Percentiles rank a stretch among this genome's conserved stretches.
phyloP scores from a whole-genome alignment of 2,113 vertebrate species.

The Nibea albiflora region DNA sequence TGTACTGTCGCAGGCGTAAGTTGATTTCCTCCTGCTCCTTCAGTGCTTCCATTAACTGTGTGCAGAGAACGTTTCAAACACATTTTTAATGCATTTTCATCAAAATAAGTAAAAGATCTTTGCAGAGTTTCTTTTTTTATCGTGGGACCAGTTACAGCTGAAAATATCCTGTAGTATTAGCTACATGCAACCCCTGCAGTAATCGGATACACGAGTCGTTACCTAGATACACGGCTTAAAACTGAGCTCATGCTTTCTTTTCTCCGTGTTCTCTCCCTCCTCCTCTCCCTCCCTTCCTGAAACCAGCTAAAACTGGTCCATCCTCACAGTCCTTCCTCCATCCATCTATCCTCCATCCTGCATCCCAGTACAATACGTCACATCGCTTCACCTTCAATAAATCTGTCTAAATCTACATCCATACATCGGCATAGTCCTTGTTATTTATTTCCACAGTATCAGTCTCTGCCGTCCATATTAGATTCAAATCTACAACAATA shows the following conservation, averaged over 20 bases:
- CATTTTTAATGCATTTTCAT: background rate
- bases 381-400: too few relatives aligned
- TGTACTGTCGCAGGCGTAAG: conserved; percentile 93
- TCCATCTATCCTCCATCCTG: too few relatives aligned
- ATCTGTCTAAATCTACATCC: too few relatives aligned
- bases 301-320: too few relatives aligned
- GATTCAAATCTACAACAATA: conserved; percentile 10
- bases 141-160: background rate
- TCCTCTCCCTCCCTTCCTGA: too few relatives aligned
- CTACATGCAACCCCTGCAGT: background rate
- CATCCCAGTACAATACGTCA: too few relatives aligned
- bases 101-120: background rate
- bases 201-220: background rate
- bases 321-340: too few relatives aligned
- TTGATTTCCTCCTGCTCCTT: conserved; percentile 99
- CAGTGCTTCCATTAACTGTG: conserved; percentile 96
- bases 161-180: background rate
- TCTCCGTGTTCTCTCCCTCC: too few relatives aligned
- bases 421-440: too few relatives aligned
- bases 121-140: background rate
- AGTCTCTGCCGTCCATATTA: background rate
- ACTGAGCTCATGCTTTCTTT: too few relatives aligned
- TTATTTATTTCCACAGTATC: background rate
- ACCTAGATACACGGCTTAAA: too few relatives aligned
- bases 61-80: conserved; percentile 28